Evolutionary conservation across 1,140 invertebrate species (phyloP), one percentile per base, ranked within the genome.

Genomic region (Lasaia peninsularis): DNA sequence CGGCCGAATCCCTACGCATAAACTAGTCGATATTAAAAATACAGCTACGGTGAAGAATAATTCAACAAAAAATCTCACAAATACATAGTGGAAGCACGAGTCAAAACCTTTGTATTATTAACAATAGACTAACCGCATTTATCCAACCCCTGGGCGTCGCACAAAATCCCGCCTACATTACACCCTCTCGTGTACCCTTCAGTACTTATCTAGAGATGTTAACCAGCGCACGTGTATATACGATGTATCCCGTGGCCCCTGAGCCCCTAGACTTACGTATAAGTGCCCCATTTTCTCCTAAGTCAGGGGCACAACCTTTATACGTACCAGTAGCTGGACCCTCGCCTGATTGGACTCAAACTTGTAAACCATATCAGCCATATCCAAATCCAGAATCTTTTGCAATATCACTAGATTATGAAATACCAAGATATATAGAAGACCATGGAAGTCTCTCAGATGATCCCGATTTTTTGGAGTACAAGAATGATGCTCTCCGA

Each of bases 371-470:
- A 11, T 28, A 28, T 28, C 40, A 11, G 16, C 40, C 40, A 2
- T 48, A 48, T 21, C 40, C 9, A 21, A 4, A 44, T 8, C 2
- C 16, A 14, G 7, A 40, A 9, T 12, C 35, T 21, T 10, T 48
- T 48, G 40, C 18, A 21, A 9, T 21, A 21, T 1, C 40, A 5
- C 18, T 11, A 21, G 16, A 48, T 10, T 48, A 18, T 20, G 9
- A 28, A 28, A 28, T 28, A 2, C 40, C 40, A 8, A 20, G 40
- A 18, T 48, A 20, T 2, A 28, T 28, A 28, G 40, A 48, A 48
- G 40, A 48, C 20, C 18, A 48, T 10, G 40, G 40, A 8, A 48
- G 40, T n/a, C 40, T 48, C 11, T 48, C 40, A 48, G 40, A 48
- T 48, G 40, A 48, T 48, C 40, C 18, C 6, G 40, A 48, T 6